These are phyloP conservation scores for Epizoanthus stellaris DNA, from an alignment of 92 coral and sea anemone species.

Conservation along the genomic window DNA sequence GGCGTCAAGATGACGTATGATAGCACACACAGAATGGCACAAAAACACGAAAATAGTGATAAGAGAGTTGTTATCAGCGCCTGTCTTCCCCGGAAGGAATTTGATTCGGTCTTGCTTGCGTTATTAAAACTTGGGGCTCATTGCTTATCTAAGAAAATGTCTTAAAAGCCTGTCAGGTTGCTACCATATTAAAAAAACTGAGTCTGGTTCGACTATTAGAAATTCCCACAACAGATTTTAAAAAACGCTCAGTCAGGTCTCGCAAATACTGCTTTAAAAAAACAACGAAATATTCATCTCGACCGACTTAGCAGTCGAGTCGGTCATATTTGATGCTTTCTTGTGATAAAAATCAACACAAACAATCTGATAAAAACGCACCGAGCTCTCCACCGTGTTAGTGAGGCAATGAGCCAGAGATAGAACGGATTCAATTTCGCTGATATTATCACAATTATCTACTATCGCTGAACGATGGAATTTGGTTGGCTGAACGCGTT, in stretches of 20 bases:
- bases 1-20: conserved; percentile 46
- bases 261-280: not conserved
- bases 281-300: not conserved
- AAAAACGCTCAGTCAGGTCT: not conserved
- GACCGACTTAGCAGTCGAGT: not conserved
- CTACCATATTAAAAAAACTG: not conserved
- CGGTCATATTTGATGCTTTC: conserved; percentile 19
- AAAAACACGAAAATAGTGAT: conserved; percentile 28
- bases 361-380: conserved; percentile 12
- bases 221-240: not conserved
- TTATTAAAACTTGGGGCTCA: conserved; percentile 27
- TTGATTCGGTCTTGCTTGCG: conserved; percentile 20
- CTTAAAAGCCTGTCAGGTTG: not conserved
- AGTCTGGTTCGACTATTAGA: not conserved
- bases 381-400: conserved; percentile 16
- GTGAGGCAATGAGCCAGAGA: conserved; percentile 16
- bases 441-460: conserved; percentile 1
- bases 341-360: conserved; percentile 30
- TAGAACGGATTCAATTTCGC: conserved; percentile 1
- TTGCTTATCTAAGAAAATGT: conserved; percentile 12
- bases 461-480: not conserved
- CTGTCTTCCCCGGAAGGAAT: conserved; percentile 48
- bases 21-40: conserved; percentile 14
- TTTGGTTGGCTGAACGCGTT: not conserved
- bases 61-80: conserved; percentile 20